phyloP scores from a whole-genome alignment of 2,113 vertebrate genomes.

The Thamnaconus septentrionalis region DNA sequence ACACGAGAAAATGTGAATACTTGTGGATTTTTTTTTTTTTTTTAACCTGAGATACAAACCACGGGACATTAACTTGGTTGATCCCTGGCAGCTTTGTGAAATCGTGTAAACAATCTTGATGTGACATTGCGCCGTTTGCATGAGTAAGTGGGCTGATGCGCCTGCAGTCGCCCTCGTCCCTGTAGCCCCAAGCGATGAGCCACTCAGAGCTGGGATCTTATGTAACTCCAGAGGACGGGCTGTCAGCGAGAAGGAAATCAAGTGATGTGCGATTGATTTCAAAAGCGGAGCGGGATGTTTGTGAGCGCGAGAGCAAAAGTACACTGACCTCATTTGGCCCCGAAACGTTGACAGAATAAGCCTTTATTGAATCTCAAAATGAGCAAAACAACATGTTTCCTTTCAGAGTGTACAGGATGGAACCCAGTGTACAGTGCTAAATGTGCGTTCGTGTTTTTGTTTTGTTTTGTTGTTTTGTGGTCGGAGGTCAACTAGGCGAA shows the following conservation, averaged over 20 bases:
- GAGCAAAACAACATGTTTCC: conserved; percentile 61
- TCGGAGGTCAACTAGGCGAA: conserved; percentile 69
- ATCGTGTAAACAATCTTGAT: conserved; percentile 25
- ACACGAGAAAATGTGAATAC: neutral
- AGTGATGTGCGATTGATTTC: conserved; percentile 54
- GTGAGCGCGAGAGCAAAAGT: conserved; percentile 33
- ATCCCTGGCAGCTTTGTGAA: conserved; percentile 4
- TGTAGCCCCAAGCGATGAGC: conserved; percentile 54
- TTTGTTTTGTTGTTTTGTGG: conserved; percentile 41
- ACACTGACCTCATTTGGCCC: conserved; percentile 47
- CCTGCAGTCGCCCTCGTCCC: conserved; percentile 54
- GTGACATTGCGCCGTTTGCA: conserved; percentile 60
- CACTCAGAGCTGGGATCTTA: conserved; percentile 56
- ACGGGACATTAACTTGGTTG: no score
- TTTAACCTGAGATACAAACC: neutral
- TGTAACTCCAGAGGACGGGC: conserved; percentile 52
- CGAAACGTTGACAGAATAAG: conserved; percentile 65
- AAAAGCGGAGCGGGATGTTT: conserved; percentile 33
- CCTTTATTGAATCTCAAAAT: conserved; percentile 76
- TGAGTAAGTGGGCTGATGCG: conserved; percentile 60
- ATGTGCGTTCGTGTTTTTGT: conserved; percentile 22
- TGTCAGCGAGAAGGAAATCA: conserved; percentile 54
- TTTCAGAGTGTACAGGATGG: conserved; percentile 37
- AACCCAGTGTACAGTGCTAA: conserved; percentile 49
- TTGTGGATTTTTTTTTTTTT: neutral